Conservation (phyloP, 2,797 vertebrate genomes). For the Poecilia wingei region DNA sequence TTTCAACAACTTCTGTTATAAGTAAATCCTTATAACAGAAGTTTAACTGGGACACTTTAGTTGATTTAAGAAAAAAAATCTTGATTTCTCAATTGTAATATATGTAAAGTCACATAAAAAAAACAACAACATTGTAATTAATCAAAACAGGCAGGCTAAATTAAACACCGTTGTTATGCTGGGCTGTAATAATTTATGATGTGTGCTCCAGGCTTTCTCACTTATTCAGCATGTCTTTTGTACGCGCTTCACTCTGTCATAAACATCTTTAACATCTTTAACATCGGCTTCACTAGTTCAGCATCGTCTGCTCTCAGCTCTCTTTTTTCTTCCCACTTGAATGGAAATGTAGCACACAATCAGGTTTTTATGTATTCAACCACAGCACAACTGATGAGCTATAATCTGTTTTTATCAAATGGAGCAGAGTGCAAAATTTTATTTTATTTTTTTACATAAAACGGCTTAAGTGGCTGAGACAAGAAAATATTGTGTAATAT, state of each 20-base stretch:
- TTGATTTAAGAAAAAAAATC: not conserved
- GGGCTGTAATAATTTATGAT: not conserved
- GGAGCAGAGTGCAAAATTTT: not conserved
- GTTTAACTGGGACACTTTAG: not conserved
- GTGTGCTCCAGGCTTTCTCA: not conserved
- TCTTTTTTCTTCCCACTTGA: not conserved
- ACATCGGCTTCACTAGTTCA: not conserved
- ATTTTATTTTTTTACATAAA: not conserved
- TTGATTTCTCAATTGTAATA: not conserved
- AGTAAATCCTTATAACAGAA: not conserved
- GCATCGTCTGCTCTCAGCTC: not conserved
- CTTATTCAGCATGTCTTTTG: not conserved
- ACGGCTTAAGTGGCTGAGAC: not conserved
- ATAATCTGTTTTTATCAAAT: not conserved
- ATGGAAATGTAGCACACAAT: not conserved
- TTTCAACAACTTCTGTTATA: not conserved
- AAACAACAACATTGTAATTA: not conserved
- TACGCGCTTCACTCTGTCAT: not conserved
- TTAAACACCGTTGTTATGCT: not conserved
- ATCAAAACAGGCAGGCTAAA: not conserved
- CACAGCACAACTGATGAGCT: not conserved
- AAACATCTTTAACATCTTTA: not conserved
- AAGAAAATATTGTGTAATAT: not conserved
- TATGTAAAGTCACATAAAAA: not conserved
- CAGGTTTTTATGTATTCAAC: not conserved